These are phyloP conservation scores for Coryphaenoides rupestris DNA, from an alignment of 2,113 vertebrate genomes.

Conservation along the genomic window DNA sequence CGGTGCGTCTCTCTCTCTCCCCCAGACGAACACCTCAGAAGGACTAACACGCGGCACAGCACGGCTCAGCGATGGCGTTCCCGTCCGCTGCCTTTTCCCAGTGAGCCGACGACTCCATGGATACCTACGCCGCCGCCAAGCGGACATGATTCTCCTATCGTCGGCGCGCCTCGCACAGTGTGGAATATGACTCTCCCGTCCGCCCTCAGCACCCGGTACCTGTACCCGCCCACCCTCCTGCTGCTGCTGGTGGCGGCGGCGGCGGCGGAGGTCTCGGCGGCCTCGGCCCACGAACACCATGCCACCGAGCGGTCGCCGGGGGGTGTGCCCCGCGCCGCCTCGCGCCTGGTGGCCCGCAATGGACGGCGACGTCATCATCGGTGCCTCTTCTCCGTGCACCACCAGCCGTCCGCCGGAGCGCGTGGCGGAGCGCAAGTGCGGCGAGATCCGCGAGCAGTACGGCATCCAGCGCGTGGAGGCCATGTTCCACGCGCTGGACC, in stretches of 20 bases:
- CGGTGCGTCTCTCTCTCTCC: conserved; percentile 7
- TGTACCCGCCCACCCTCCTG: conserved; percentile 78
- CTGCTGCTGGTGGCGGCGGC: conserved; percentile 75
- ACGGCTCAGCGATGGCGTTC: conserved; percentile 7
- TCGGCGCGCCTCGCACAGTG: conserved; percentile 49
- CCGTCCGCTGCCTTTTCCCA: conserved; percentile 14
- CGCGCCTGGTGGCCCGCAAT: conserved; percentile 89
- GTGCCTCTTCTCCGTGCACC: conserved; percentile 93
- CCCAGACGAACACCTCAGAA: conserved; percentile 40
- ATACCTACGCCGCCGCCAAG: conserved; percentile 30
- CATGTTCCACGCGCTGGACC: conserved; percentile 94
- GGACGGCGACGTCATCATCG: conserved; percentile 94
- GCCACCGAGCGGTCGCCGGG: conserved; percentile 71
- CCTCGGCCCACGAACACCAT: conserved; percentile 67
- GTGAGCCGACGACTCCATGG: conserved; percentile 47
- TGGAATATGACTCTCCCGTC: conserved; percentile 76
- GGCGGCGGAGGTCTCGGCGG: no score
- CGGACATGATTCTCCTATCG: conserved; percentile 63
- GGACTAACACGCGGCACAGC: no score
- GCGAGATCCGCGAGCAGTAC: conserved; percentile 91
- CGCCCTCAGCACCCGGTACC: conserved; percentile 59
- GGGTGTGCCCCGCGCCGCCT: conserved; percentile 78
- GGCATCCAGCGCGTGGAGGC: conserved; percentile 95
- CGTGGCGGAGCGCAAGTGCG: conserved; percentile 92
- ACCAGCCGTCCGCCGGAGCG: conserved; percentile 89